Evolutionary conservation across 2,888 invertebrate genomes (phyloP).

Genomic region (Rhyacophila evoluta): DNA sequence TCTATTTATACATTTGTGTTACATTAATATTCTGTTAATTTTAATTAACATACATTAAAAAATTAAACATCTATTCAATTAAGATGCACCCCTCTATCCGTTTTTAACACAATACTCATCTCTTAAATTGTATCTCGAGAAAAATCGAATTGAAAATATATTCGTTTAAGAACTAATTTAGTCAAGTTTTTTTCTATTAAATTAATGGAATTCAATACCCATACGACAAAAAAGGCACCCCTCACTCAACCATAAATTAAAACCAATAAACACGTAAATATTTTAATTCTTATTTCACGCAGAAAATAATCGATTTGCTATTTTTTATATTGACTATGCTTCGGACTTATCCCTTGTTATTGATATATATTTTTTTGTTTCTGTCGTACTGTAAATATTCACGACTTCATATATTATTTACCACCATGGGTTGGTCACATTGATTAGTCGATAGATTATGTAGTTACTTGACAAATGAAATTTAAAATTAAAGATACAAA

Average conservation of each 20-base stretch:
- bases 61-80: slow-evolving; percentile 38
- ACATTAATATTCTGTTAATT: slow-evolving; percentile 16
- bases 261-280: neutral
- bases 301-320: neutral
- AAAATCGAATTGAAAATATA: slow-evolving; percentile 22
- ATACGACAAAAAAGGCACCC: slow-evolving; percentile 15
- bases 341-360: neutral
- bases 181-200: slow-evolving; percentile 10
- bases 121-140: neutral
- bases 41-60: slow-evolving; percentile 30
- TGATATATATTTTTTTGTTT: neutral
- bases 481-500: neutral
- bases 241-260: neutral
- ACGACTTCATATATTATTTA: neutral
- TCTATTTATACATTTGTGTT: slow-evolving; percentile 39
- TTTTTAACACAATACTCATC: neutral
- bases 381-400: neutral
- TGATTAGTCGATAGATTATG: neutral
- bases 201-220: slow-evolving; percentile 12
- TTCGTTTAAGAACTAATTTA: slow-evolving; percentile 19
- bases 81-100: neutral
- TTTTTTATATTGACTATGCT: too few relatives aligned
- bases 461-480: neutral
- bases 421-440: neutral
- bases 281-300: too few relatives aligned